Conservation (phyloP, 2,113 vertebrate genomes). For the Columbina picui region DNA sequence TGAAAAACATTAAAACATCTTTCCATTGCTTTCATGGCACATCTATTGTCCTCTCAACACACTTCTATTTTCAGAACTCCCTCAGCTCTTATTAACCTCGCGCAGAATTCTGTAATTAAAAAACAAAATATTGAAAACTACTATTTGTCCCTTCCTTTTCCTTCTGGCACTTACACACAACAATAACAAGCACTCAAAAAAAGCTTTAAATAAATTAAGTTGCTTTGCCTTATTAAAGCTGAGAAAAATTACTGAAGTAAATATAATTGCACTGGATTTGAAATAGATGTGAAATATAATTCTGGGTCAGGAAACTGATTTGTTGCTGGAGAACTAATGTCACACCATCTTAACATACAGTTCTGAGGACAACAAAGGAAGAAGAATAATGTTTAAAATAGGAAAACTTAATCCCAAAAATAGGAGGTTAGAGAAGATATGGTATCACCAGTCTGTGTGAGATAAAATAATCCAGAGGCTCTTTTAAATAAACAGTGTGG, state of each 20-base stretch:
- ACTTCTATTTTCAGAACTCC: rapidly evolving
- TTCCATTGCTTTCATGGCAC: neutral
- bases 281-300: neutral
- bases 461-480: neutral
- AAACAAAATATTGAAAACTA: neutral
- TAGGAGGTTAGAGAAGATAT: neutral
- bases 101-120: neutral
- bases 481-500: neutral
- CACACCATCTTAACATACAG: neutral
- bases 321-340: neutral
- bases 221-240: neutral
- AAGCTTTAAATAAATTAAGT: neutral
- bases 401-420: neutral
- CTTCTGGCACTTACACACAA: neutral
- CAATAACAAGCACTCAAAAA: rapidly evolving
- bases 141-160: neutral
- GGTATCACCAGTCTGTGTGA: neutral
- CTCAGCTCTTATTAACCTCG: neutral
- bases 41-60: neutral
- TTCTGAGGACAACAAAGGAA: neutral
- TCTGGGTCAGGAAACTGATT: neutral
- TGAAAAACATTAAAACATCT: neutral
- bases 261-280: neutral
- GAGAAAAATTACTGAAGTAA: neutral
- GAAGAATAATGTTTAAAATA: neutral